Evolutionary conservation across 2,113 vertebrate species (phyloP), one percentile per base, ranked within the genome.

Genomic region (Seriola aureovittata): DNA sequence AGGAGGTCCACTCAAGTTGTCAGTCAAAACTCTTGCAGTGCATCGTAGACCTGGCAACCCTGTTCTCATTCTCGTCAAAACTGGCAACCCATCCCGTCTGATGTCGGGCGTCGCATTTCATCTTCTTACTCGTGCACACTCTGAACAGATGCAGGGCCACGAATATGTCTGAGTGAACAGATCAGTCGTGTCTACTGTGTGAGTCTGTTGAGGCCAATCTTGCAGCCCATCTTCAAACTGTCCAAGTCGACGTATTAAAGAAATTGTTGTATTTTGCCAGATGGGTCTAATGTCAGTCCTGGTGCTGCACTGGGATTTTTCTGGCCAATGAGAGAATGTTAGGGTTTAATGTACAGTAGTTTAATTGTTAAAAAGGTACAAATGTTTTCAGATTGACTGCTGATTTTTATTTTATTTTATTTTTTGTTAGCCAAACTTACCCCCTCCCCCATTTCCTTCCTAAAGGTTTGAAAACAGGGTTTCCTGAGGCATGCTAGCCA

Each of bases 391-490:
- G 80, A 91, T 91, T 57, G 90, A 92, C 89, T 93, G 90, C 88
- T 90, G 85, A 88, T 86, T 85, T 87, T 76, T 67, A 13, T 64
- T 84, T 65, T 3, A 42, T 79, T 66, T 73, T 74, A 71, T 85
- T 90, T 83, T 81, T 75, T 87, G 87, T 84, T 81, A 84, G 84
- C 48, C 79, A 83, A 85, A 90, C 63, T 21, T 82, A n/a, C 60
- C 84, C 90, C 81, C 71, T 80, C 86, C 88, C 91, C 88, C 75
- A 78, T 74, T 90, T 85, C 83, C 77, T 86, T 72, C 73, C 74
- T 86, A 69, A 93, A 94, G 91, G 94, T 93, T 93, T 94, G 90
- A 94, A 94, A 95, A 95, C 94, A 94, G 95, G 94, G 94, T 95
- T 95, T 93, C 80, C 89, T 88, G 91, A 94, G 93, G 93, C 89